Percentiles rank a stretch among this genome's conserved stretches.
phyloP scores from a whole-genome alignment of 2,113 vertebrate genomes.

The Copsychus sechellarum region DNA sequence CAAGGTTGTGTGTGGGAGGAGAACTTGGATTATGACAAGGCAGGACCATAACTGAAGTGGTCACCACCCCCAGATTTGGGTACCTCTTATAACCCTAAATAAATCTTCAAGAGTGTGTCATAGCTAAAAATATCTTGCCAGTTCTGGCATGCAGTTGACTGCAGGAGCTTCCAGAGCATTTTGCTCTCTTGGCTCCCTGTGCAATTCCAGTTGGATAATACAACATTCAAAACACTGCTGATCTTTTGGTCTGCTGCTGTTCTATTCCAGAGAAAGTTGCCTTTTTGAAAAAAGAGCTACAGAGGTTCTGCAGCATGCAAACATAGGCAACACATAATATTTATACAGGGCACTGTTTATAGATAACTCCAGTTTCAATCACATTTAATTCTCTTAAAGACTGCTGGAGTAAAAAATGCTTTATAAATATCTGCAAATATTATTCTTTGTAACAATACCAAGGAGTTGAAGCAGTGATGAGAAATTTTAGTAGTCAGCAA shows the following conservation, averaged over 20 bases:
- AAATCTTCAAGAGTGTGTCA: background rate
- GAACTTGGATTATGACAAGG: background rate
- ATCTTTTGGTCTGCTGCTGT: background rate
- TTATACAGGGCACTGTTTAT: background rate
- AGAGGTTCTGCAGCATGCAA: background rate
- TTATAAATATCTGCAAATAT: background rate
- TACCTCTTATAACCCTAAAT: constrained; percentile 14
- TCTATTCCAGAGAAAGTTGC: background rate
- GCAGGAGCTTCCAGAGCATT: constrained; percentile 9
- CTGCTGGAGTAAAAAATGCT: background rate
- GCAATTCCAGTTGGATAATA: background rate
- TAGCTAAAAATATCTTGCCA: constrained; percentile 16
- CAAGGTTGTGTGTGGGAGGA: background rate
- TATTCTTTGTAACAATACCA: background rate
- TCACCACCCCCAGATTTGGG: background rate
- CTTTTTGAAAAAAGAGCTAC: background rate
- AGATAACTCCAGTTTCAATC: background rate
- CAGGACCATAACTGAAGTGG: constrained; percentile 10
- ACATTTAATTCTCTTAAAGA: background rate
- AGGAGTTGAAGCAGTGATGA: background rate
- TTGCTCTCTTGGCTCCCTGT: background rate
- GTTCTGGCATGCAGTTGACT: background rate
- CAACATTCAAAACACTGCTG: background rate
- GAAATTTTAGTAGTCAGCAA: background rate
- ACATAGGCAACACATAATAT: background rate